Evolutionary conservation across 2,797 vertebrate species (phyloP), one percentile per base, ranked within the genome.

Genomic region (Neosilurus mollespiculum): DNA sequence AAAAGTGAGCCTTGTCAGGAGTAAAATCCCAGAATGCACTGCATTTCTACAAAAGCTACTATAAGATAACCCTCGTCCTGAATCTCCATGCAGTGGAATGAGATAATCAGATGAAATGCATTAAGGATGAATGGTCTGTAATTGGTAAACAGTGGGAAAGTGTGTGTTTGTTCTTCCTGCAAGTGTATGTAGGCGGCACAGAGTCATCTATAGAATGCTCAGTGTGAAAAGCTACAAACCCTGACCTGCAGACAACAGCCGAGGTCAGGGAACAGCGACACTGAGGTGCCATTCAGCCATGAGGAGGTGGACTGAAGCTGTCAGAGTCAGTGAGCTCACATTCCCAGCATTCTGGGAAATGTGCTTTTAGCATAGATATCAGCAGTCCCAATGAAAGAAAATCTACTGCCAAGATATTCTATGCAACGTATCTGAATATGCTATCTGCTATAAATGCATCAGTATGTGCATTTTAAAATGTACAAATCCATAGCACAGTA

Each of bases 321-420:
- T 54, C 51, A 34, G n/a, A 66, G 18, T 66, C 76, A 80, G 58
- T 54, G 78, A 82, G 54, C 53, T 69, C 77, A 75, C 83, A 88
- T 87, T 88, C 78, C 64, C 84, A 67, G 84, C 81, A 87, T 90
- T 88, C 85, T 83, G 78, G 9, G 78, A 86, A 56, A 70, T 62
- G 30, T 62, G 59, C 69, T 81, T 76, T 85, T 65, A 86, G 72
- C 72, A 86, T 81, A 72, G 66, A 43, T 51, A 51, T 71, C 80
- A 9, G n/a, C 20, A 58, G 78, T 65, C 82, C 69, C 54, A 78
- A 73, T 86, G 61, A 75, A 75, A 73, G 1, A n/a, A 78, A 34
- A 83, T 83, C 78, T 81, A 56, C 78, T 64, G 67, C 61, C 49
- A 70, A 83, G 78, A 83, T 67, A 81, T 75, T 78, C 61, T 83